These are phyloP conservation scores for Lamprologus tigripictilis DNA, from an alignment of 2,113 vertebrate genomes.

Conservation along the genomic window DNA sequence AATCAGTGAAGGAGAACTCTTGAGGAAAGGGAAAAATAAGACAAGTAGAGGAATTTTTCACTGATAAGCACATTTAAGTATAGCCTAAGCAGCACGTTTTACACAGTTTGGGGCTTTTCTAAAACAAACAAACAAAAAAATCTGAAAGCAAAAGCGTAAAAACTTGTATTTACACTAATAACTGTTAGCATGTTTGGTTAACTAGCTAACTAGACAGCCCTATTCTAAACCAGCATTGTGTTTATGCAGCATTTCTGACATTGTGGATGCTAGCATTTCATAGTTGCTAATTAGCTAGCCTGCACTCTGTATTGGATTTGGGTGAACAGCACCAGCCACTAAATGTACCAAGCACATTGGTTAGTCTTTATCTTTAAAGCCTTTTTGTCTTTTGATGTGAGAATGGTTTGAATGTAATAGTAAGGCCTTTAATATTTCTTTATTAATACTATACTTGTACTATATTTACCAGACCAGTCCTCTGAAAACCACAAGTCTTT, in stretches of 20 bases:
- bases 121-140: not conserved
- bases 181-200: not conserved
- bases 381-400: not conserved
- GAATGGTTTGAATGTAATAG: not conserved
- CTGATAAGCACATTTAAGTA: not conserved
- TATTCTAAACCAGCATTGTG: not conserved
- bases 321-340: not conserved
- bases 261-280: not conserved
- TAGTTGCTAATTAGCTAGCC: not conserved
- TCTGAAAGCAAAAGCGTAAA: not conserved
- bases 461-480: not conserved
- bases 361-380: not conserved
- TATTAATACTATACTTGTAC: not conserved
- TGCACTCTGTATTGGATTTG: not conserved
- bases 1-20: not conserved
- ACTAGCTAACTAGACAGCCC: not conserved
- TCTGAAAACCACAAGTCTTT: not conserved
- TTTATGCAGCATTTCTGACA: not conserved
- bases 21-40: not conserved
- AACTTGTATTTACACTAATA: not conserved
- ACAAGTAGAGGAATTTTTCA: not conserved
- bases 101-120: not conserved
- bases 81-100: not conserved
- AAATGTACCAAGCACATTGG: not conserved
- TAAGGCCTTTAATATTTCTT: not conserved